phyloP scores from a whole-genome alignment of 2,888 invertebrate genomes.

The Drosophila algonquin region DNA sequence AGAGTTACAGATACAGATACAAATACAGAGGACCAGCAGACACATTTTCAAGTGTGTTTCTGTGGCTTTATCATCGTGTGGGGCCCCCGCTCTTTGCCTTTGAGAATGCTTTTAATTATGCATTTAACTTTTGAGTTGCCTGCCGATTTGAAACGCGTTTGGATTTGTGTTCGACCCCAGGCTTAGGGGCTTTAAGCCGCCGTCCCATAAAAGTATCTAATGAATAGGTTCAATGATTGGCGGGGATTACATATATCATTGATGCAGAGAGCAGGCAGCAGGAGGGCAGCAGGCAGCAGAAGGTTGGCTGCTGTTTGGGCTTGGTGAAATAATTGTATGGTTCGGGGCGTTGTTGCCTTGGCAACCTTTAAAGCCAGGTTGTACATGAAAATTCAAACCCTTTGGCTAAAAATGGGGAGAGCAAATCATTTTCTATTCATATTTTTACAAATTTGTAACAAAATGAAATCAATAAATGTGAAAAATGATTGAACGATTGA shows the following conservation, averaged over 20 bases:
- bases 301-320: background rate
- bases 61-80: conserved; percentile 16
- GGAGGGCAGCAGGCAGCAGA: background rate
- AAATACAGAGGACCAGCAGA: background rate
- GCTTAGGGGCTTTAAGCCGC: conserved; percentile 25
- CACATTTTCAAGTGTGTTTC: conserved; percentile 8
- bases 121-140: conserved; percentile 71
- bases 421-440: no score
- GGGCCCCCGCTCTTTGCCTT: conserved; percentile 33
- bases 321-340: background rate
- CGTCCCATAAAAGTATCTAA: conserved; percentile 10
- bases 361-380: conserved; percentile 5
- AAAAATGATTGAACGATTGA: no score
- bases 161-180: conserved; percentile 37
- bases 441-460: no score
- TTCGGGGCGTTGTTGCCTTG: conserved; percentile 22
- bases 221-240: conserved; percentile 32
- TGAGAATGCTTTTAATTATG: conserved; percentile 75
- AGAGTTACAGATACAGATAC: conserved; percentile 7
- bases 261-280: background rate
- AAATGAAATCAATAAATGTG: no score
- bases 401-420: background rate
- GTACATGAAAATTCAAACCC: background rate
- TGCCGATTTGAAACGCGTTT: background rate
- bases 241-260: conserved; percentile 21